Evolutionary conservation across 2,113 vertebrate species (phyloP).

Genomic region (Ceratotherium simum): DNA sequence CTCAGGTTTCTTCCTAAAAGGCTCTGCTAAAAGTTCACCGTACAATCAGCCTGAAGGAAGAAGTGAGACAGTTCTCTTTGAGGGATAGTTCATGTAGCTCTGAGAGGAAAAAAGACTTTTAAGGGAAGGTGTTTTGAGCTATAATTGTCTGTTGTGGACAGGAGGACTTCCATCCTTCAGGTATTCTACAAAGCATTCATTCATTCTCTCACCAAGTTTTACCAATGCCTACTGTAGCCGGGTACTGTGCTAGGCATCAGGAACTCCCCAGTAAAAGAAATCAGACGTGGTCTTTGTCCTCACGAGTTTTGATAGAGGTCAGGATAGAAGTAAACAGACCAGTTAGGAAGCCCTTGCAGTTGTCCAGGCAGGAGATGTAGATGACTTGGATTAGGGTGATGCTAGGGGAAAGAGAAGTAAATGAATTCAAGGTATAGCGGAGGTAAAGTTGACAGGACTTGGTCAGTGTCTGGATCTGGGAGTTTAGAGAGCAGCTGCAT

Average conservation of each 20-base stretch:
- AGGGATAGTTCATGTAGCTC: neutral
- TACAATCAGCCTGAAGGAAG: neutral
- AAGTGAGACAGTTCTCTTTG: neutral
- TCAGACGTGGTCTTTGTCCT: neutral
- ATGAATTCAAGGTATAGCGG: neutral
- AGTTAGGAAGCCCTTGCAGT: neutral
- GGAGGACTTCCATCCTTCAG: neutral
- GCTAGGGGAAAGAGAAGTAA: neutral
- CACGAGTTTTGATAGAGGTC: neutral
- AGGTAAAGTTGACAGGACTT: neutral
- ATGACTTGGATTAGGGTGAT: neutral
- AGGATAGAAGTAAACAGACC: neutral
- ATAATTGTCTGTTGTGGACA: neutral
- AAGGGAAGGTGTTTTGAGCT: neutral
- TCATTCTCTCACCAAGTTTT: neutral
- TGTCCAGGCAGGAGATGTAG: neutral
- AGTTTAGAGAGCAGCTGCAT: neutral
- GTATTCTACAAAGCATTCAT: neutral
- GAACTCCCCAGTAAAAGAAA: neutral
- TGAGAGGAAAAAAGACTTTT: neutral
- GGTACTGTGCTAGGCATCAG: neutral
- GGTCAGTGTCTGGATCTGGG: neutral
- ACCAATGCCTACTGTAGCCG: neutral
- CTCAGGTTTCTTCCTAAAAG: neutral
- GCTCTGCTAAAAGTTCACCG: neutral